phyloP scores from a whole-genome alignment of 2,797 vertebrate genomes.

The Knipowitschia caucasica region DNA sequence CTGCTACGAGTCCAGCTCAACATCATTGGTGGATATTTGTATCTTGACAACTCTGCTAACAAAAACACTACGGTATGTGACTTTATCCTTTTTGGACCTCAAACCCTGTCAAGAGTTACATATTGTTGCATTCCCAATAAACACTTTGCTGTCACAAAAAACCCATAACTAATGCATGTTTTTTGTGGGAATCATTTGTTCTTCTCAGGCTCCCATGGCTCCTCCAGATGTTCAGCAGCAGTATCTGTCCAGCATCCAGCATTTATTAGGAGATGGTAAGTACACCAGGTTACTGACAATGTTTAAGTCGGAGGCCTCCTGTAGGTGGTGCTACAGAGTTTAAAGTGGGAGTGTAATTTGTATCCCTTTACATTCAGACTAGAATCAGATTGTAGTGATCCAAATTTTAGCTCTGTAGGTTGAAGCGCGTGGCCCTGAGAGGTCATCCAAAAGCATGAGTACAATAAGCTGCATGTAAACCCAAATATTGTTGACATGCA shows the following conservation, averaged over 20 bases:
- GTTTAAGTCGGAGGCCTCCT: too few species aligned
- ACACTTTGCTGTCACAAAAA: neutral
- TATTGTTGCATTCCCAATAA: neutral
- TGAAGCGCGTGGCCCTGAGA: too few species aligned
- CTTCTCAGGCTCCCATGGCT: conserved; percentile 78
- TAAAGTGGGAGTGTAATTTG: too few species aligned
- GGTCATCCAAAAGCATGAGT: too few species aligned
- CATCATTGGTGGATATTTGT: conserved; percentile 96
- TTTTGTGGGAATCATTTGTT: neutral
- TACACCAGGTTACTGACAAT: neutral
- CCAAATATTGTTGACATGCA: neutral
- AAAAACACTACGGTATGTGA: conserved; percentile 80
- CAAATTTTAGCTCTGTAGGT: too few species aligned
- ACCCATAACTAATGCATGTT: neutral
- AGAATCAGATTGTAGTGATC: too few species aligned
- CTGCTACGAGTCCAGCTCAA: conserved; percentile 92
- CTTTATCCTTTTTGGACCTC: accelerated
- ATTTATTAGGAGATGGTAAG: conserved; percentile 93
- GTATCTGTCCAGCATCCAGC: conserved; percentile 96
- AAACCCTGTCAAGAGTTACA: neutral
- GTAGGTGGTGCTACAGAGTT: too few species aligned
- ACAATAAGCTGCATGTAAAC: too few species aligned
- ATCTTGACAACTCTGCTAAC: conserved; percentile 89
- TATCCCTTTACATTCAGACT: too few species aligned
- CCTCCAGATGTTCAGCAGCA: conserved; percentile 96